A percentile compares a stretch with the other conserved stretches of the same genome.
phyloP scores from a whole-genome alignment of 2,797 vertebrate genomes.

The Phrynocephalus forsythii region DNA sequence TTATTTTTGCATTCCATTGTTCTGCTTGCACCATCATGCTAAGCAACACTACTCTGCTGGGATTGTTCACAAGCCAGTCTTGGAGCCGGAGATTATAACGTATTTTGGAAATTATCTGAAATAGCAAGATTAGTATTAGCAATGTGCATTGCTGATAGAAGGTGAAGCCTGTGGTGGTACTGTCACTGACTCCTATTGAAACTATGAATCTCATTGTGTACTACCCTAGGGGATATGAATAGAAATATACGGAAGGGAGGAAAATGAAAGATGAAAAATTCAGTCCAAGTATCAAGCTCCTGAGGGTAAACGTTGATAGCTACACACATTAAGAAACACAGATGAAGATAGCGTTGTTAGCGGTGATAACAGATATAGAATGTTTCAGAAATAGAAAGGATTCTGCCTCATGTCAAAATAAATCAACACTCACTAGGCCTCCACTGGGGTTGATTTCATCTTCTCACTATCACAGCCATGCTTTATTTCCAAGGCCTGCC shows the following conservation, averaged over 20 bases:
- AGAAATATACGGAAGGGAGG: slow-evolving; percentile 21
- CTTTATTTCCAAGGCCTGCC: slow-evolving; percentile 72
- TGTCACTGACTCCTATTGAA: slow-evolving; percentile 37
- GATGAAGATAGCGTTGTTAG: slow-evolving; percentile 33
- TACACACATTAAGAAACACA: slow-evolving; percentile 42
- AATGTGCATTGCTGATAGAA: slow-evolving; percentile 36
- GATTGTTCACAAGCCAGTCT: slow-evolving; percentile 51
- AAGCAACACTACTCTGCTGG: slow-evolving; percentile 48
- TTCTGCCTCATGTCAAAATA: slow-evolving; percentile 62
- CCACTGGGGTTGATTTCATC: slow-evolving; percentile 34
- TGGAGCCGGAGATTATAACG: slow-evolving; percentile 56
- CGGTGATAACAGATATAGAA: slow-evolving; percentile 52
- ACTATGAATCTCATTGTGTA: slow-evolving; percentile 26
- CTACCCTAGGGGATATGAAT: slow-evolving; percentile 14
- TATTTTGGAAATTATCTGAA: slow-evolving; percentile 62
- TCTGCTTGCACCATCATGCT: background rate
- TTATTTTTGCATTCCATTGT: no score
- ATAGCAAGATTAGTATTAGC: slow-evolving; percentile 51
- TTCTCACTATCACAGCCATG: slow-evolving; percentile 65
- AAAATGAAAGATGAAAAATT: background rate
- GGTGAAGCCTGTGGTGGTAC: slow-evolving; percentile 7
- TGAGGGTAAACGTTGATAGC: slow-evolving; percentile 6
- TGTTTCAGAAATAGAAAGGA: slow-evolving; percentile 35
- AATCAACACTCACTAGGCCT: slow-evolving; percentile 48
- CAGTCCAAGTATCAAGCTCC: slow-evolving; percentile 30